Conservation (phyloP, 2,113 vertebrate species). For the Psilopogon haemacephalus region DNA sequence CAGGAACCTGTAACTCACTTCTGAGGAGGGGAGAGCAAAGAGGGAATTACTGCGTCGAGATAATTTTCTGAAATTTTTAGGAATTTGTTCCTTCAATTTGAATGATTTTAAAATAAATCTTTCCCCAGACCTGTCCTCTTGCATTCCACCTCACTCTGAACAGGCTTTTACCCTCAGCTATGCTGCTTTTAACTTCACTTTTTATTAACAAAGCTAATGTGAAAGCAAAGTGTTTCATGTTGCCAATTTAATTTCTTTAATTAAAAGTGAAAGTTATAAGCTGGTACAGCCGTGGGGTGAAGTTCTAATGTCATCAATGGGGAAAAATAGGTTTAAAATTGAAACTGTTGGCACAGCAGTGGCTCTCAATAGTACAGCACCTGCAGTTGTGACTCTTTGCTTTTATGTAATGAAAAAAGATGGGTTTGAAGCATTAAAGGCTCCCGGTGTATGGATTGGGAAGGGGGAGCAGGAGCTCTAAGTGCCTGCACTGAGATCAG, state of each 20-base stretch:
- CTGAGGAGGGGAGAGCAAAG: not conserved
- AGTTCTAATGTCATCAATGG: constrained; percentile 72
- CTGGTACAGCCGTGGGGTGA: constrained; percentile 74
- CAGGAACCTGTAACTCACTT: not conserved
- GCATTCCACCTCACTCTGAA: constrained; percentile 6
- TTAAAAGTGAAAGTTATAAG: constrained; percentile 80
- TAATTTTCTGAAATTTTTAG: constrained; percentile 8
- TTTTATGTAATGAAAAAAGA: constrained; percentile 64
- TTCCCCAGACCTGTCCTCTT: not conserved
- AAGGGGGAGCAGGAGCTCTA: not conserved
- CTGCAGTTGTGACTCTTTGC: constrained; percentile 49
- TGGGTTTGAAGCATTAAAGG: constrained; percentile 45
- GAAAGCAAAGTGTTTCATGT: constrained; percentile 76
- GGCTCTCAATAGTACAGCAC: constrained; percentile 10
- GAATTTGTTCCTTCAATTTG: not conserved
- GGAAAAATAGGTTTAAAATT: constrained; percentile 73
- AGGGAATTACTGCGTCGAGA: not conserved
- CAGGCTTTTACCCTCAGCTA: constrained; percentile 59
- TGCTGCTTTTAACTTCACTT: constrained; percentile 69
- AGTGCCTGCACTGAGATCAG: constrained; percentile 40
- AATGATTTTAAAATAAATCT: constrained; percentile 14
- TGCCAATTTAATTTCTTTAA: constrained; percentile 80
- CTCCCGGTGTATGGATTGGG: not conserved
- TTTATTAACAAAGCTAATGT: constrained; percentile 76
- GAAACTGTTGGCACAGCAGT: constrained; percentile 64